Evolutionary conservation across 2,888 invertebrate genomes (phyloP).

Genomic region (Lydus trimaculatus): DNA sequence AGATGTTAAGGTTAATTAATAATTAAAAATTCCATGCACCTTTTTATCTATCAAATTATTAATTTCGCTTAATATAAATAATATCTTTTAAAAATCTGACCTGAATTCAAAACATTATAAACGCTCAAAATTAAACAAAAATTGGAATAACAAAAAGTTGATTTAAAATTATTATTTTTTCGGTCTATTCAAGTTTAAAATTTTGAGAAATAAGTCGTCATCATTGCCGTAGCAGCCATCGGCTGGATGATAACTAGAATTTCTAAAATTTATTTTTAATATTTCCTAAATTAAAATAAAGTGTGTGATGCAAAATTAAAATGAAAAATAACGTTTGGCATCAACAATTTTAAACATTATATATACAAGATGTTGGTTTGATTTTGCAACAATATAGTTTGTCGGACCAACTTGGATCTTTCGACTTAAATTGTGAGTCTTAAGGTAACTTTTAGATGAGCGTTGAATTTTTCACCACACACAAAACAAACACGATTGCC

Average conservation of each 20-base stretch:
- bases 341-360: too few relatives aligned
- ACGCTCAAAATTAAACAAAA: slow-evolving; percentile 1
- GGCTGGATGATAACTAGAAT: slow-evolving; percentile 7
- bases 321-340: background rate
- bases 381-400: background rate
- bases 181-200: too few relatives aligned
- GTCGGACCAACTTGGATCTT: too few relatives aligned
- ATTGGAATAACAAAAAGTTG: background rate
- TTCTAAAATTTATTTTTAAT: background rate
- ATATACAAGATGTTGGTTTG: background rate
- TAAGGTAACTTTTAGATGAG: too few relatives aligned
- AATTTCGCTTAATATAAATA: background rate
- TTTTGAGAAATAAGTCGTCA: slow-evolving; percentile 5
- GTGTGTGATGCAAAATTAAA: too few relatives aligned
- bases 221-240: slow-evolving; percentile 8
- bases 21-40: background rate
- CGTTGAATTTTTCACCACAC: too few relatives aligned
- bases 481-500: too few relatives aligned
- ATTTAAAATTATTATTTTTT: background rate
- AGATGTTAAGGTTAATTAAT: background rate
- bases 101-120: slow-evolving; percentile 11
- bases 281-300: too few relatives aligned
- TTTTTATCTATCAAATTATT: background rate
- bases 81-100: slow-evolving; percentile 12
- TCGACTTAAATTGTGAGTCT: too few relatives aligned